phyloP scores from a whole-genome alignment of 2,888 invertebrate genomes.

The Lasioglossum marginatum region DNA sequence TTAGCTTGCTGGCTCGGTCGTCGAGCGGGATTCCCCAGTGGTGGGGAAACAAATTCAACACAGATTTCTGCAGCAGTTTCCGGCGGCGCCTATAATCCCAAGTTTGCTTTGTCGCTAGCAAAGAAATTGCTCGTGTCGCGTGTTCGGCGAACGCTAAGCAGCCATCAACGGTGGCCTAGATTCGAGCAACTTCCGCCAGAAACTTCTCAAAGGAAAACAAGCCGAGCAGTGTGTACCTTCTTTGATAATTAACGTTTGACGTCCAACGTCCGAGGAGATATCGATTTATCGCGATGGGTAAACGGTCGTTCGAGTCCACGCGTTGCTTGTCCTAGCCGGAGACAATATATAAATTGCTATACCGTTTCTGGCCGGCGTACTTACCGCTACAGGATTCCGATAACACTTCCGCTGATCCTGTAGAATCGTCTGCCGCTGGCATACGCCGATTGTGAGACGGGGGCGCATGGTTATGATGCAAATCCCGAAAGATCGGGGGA shows the following conservation, averaged over 20 bases:
- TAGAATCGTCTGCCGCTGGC: background rate
- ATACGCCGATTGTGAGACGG: slow-evolving; percentile 13
- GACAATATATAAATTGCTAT: slow-evolving; percentile 43
- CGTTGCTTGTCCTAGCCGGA: background rate
- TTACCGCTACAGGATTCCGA: slow-evolving; percentile 50
- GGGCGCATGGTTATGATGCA: background rate
- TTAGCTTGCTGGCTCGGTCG: no score
- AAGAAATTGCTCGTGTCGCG: slow-evolving; percentile 3
- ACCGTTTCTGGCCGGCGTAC: slow-evolving; percentile 16
- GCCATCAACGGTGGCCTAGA: background rate
- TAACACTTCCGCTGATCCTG: slow-evolving; percentile 26
- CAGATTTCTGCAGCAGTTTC: background rate
- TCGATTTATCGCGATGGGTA: slow-evolving; percentile 47
- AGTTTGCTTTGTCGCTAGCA: slow-evolving; percentile 9
- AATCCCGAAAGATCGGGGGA: background rate
- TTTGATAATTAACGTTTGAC: slow-evolving; percentile 47
- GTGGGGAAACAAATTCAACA: no score
- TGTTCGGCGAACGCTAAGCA: slow-evolving; percentile 2
- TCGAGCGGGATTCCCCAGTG: no score
- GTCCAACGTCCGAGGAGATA: background rate
- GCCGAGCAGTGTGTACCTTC: slow-evolving; percentile 7
- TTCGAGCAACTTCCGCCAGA: background rate
- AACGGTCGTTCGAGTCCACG: slow-evolving; percentile 21
- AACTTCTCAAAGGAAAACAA: slow-evolving; percentile 24
- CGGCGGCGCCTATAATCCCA: background rate